Evolutionary conservation across 2,888 invertebrate genomes (phyloP), one percentile per base, ranked within the genome.

Genomic region (Parnassius apollo): DNA sequence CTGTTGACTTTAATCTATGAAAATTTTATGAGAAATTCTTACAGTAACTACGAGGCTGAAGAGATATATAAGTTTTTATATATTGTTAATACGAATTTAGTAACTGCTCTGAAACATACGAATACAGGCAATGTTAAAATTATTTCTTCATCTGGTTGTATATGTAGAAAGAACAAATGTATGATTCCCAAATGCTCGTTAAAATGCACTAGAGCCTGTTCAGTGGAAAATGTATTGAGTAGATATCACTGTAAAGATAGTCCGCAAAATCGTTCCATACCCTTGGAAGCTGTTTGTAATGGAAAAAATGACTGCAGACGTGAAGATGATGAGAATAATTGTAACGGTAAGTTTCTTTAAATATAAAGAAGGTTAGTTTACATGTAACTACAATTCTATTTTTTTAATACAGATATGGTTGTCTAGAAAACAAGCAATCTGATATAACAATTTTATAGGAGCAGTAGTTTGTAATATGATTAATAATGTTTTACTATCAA

Each of bases 291-390:
- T 4, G 66, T 91, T 58, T 91, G 91, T 65, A 73, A 91, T 59
- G 80, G 81, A 11, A 78, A 75, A 64, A 48, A 56, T 2, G 77
- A 88, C 66, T 91, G 91, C 65, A 77, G 78, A 2, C 69, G 71
- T 42, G 80, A 76, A 42, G 82, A 85, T 52, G 91, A 91, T 50
- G 91, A 91, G 75, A 60, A 66, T 0, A 59, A 75, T 48, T 91
- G 91, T 68, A 72, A 66, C 25, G 74, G 70, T 71, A 86, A 59
- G 59, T 7, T 58, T 18, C 18, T 2, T 45, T 12, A 42, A n/a
- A 35, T 35, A 35, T 35, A 35, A 35, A 35, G 4, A 35, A 35
- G 35, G 4, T 35, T 7, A 0, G 35, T 35, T 35, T 4, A 35
- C 7, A 35, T 35, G 35, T 7, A 35, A 35, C 4, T 7, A 35